These are phyloP conservation scores for Exocentrus adspersus DNA, from an alignment of 2,888 invertebrate species.

Conservation along the genomic window DNA sequence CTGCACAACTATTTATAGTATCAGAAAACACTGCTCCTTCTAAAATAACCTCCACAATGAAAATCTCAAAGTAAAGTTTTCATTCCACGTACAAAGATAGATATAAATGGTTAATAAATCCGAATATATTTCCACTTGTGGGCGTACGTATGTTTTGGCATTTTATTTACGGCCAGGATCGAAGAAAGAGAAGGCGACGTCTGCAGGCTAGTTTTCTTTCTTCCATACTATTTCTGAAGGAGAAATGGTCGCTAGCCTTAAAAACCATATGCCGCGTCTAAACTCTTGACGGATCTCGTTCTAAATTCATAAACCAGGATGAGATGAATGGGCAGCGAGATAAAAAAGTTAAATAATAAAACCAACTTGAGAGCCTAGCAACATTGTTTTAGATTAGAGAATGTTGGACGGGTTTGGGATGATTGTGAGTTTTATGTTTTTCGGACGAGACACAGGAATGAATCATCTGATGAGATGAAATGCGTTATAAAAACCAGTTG, in stretches of 20 bases:
- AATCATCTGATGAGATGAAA: too few species aligned
- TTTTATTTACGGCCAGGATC: neutral
- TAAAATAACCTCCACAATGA: too few species aligned
- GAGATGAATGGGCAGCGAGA: too few species aligned
- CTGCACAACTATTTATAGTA: too few species aligned
- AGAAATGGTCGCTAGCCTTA: neutral
- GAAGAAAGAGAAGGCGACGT: neutral
- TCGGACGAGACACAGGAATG: too few species aligned
- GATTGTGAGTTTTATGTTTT: too few species aligned
- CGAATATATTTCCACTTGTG: neutral
- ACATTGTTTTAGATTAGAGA: too few species aligned
- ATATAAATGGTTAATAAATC: conserved; percentile 3
- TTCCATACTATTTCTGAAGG: neutral
- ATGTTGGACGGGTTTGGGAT: too few species aligned
- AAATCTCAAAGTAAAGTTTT: neutral
- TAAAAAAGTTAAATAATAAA: too few species aligned
- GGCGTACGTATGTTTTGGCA: conserved; percentile 15
- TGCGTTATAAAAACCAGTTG: too few species aligned
- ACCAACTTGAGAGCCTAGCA: too few species aligned
- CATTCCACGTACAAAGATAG: neutral
- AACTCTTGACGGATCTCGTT: neutral
- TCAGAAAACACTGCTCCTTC: too few species aligned
- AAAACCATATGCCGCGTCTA: neutral
- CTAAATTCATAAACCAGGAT: neutral
- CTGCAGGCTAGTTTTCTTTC: neutral